Base-by-base conservation (phyloP, 2,888 invertebrate genomes). In the Perizoma flavofasciatum region DNA sequence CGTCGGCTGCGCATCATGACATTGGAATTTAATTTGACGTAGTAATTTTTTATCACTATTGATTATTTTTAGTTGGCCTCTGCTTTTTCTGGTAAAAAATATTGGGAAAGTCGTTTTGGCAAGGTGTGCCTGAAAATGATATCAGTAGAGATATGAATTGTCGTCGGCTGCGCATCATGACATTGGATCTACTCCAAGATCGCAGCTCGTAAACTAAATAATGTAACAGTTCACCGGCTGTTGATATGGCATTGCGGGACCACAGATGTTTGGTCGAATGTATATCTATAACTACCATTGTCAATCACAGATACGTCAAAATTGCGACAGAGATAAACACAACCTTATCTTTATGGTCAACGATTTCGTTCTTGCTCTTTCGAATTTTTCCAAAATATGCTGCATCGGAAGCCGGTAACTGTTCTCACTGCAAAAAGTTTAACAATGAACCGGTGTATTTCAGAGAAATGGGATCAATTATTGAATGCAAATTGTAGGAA, bases 121-220 rank as follows among this genome's bases (percentile, higher is more conserved):
- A 54, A 61, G 46, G 57, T 61, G 54, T 35, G n/a, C 40, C 44
- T 7, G 43, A 40, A 37, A 54, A 6, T 54, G 61, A 47, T 54
- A 57, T 43, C 46, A 46, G 50, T 37, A 41, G 35, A 49, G 63
- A 64, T 62, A 68, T 62, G 61, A 59, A 65, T 56, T 66, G 68
- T 68, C 64, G 58, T 57, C 62, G 55, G 47, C 46, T 61, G 54
- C 47, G 54, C 49, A 53, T 60, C 59, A 55, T 47, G 54, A 50
- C 6, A 47, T 65, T 68, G 68, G 66, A 66, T 59, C 46, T 45
- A 33, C 60, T 66, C 68, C 68, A 68, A 66, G 35, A 63, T 59
- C 55, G 40, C 46, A 57, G 55, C 62, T 63, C 61, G 61, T 65
- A 65, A 67, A 67, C 52, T 65, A 52, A 51, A 58, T 53, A 58